Percentiles rank a stretch among this genome's conserved stretches.
Evolutionary conservation across 2,888 invertebrate species (phyloP).

Genomic region (Mesochorus sp.): DNA sequence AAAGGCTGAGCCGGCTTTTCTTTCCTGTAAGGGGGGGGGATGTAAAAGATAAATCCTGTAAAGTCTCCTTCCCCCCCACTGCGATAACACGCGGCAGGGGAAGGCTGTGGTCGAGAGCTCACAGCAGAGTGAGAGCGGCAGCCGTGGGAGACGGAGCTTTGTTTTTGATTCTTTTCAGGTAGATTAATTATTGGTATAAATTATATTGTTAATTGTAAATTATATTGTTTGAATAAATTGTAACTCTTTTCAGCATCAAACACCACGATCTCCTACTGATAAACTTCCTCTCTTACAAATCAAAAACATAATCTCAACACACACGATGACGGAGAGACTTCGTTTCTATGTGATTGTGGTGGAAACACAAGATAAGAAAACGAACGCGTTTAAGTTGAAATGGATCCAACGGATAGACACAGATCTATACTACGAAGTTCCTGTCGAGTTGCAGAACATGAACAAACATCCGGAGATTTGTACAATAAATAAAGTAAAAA

Average conservation of each 20-base stretch:
- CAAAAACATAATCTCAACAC: constrained; percentile 52
- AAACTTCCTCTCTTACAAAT: constrained; percentile 25
- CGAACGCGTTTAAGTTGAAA: constrained; percentile 51
- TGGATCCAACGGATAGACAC: constrained; percentile 51
- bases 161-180: too few relatives aligned
- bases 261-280: not conserved
- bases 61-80: too few relatives aligned
- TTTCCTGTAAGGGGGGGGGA: constrained; percentile 41
- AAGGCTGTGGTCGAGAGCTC: too few relatives aligned
- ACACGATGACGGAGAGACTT: constrained; percentile 53
- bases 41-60: constrained; percentile 50
- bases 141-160: too few relatives aligned
- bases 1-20: constrained; percentile 18
- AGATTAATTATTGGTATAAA: too few relatives aligned
- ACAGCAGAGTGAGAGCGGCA: too few relatives aligned
- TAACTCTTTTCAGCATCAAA: too few relatives aligned
- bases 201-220: too few relatives aligned
- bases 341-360: constrained; percentile 56
- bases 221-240: too few relatives aligned
- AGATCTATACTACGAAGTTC: constrained; percentile 50
- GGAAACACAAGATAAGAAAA: constrained; percentile 53
- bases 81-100: too few relatives aligned
- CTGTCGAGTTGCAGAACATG: constrained; percentile 40
- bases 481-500: constrained; percentile 51
- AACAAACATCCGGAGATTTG: constrained; percentile 55